Conservation (phyloP, 2,888 invertebrate genomes). For the Philereme vetulata region DNA sequence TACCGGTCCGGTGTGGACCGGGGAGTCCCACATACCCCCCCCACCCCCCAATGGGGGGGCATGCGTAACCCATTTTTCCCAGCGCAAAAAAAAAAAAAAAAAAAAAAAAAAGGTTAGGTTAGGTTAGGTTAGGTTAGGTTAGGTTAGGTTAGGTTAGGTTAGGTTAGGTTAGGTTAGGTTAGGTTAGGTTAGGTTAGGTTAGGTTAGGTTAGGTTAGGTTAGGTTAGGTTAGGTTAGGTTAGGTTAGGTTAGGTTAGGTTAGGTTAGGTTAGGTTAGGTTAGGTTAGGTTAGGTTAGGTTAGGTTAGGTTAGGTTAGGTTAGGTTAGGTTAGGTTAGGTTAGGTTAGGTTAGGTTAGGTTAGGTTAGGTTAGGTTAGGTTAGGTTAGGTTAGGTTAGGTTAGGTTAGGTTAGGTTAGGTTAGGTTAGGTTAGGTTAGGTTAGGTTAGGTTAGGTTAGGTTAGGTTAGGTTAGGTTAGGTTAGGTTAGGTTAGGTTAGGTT, state of each 20-base stretch:
- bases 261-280: slow-evolving; percentile 36
- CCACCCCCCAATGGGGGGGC: no score
- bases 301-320: slow-evolving; percentile 34
- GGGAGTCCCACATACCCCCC: no score
- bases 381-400: slow-evolving; percentile 41
- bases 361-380: slow-evolving; percentile 38
- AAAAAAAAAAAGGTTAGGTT: no score
- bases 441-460: slow-evolving; percentile 37
- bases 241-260: slow-evolving; percentile 37
- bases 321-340: slow-evolving; percentile 35
- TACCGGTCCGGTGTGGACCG: no score
- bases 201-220: slow-evolving; percentile 35
- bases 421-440: slow-evolving; percentile 32
- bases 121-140: slow-evolving; percentile 9
- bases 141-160: slow-evolving; percentile 36
- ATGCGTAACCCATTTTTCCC: no score
- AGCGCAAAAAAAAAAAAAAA: no score
- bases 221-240: slow-evolving; percentile 37
- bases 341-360: slow-evolving; percentile 17
- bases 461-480: slow-evolving; percentile 38
- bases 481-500: slow-evolving; percentile 40
- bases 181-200: slow-evolving; percentile 43
- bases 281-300: slow-evolving; percentile 39
- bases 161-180: slow-evolving; percentile 32
- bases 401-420: slow-evolving; percentile 34